Evolutionary conservation across 2,113 vertebrate genomes (phyloP), one percentile per base, ranked within the genome.

Genomic region (Perca flavescens): DNA sequence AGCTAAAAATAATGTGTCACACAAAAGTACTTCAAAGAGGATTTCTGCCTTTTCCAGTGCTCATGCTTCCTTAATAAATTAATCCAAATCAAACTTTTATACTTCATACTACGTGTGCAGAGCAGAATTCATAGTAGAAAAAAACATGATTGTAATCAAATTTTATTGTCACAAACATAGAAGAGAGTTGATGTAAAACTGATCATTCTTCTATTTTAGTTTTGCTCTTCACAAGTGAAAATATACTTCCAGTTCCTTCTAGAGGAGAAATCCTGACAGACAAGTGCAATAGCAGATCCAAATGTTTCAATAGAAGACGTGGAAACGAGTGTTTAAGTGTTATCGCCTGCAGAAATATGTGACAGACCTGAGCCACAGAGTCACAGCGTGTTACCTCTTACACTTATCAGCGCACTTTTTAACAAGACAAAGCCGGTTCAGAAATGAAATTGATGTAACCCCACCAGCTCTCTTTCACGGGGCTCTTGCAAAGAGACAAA

Each of bases 1-100:
- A 52, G 31, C 56, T 90, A 79, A 89, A 92, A 86, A 83, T 86
- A 87, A 66, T 22, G 15, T 16, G 56, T 67, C 79, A 85, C 43
- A n/a, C 58, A 69, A 78, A 75, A 77, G 17, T 28, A 56, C 43
- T 73, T 83, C 63, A 28, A 83, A 64, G 66, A 65, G 79, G 72
- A 87, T 72, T 80, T 87, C 67, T 69, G 34, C 11, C 31, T 63
- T 0, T 0, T 60, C 3, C 34, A 54, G 40, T 75, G n/a, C 53
- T 65, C 54, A 28, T 66, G 40, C 52, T 58, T 66, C 25, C 13
- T 66, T 17, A 50, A 68, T 21, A 79, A 70, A 81, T 34, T 67
- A 53, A 71, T 68, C 17, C 31, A 78, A 79, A 81, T 62, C 2
- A 28, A 65, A 50, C 68, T 78, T 15, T 68, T 16, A 73, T 65